Conservation (phyloP, 2,888 invertebrate genomes). For the Pyrgus malvae region DNA sequence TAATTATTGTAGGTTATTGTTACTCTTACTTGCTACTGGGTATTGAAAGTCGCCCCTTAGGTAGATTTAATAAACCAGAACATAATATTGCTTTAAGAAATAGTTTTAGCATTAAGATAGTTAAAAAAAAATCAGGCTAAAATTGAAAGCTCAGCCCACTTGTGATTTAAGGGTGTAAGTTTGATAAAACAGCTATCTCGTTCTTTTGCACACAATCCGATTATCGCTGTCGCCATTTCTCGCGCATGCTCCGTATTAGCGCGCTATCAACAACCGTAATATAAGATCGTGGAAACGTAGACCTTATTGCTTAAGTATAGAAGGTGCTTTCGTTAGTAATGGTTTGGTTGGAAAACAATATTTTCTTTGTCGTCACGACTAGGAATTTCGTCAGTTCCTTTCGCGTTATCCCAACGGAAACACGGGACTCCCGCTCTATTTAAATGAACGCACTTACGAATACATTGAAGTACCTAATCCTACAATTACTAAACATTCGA, state of each 20-base stretch:
- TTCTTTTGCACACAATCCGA: constrained; percentile 34
- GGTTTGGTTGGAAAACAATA: constrained; percentile 11
- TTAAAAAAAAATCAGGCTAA: not conserved
- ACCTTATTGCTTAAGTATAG: constrained; percentile 43
- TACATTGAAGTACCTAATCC: too few species aligned
- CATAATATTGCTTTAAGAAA: too few species aligned
- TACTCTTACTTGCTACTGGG: too few species aligned
- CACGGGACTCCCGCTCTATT: constrained; percentile 36
- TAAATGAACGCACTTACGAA: constrained; percentile 13
- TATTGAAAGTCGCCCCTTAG: too few species aligned
- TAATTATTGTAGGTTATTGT: too few species aligned
- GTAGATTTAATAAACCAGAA: too few species aligned
- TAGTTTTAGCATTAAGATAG: too few species aligned
- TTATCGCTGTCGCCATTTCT: constrained; percentile 23
- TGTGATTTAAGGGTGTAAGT: constrained; percentile 34
- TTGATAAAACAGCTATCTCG: constrained; percentile 36
- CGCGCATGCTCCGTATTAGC: constrained; percentile 63
- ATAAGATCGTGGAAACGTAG: constrained; percentile 41
- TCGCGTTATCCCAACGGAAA: constrained; percentile 36
- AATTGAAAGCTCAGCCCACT: constrained; percentile 2
- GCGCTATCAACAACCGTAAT: constrained; percentile 35
- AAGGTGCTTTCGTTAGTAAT: constrained; percentile 24
- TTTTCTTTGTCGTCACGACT: not conserved
- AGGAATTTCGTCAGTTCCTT: constrained; percentile 50
- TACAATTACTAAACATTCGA: too few species aligned